A percentile compares a stretch with the other conserved stretches of the same genome.
These are phyloP conservation scores for Phocoena sinus DNA, from an alignment of 2,113 vertebrate genomes.

Conservation along the genomic window DNA sequence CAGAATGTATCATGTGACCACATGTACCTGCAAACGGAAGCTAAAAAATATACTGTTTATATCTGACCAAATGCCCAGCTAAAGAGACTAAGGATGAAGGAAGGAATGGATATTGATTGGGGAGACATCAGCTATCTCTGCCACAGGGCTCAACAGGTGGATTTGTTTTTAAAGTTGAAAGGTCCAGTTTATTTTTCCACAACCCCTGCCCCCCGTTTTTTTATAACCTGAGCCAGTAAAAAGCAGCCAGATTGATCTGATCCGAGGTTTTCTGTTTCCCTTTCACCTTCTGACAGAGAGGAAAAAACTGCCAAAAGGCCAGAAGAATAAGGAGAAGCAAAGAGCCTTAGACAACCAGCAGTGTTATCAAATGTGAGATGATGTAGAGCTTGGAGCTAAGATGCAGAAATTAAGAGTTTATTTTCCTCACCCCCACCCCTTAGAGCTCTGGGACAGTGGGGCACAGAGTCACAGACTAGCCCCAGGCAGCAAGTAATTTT, in stretches of 20 bases:
- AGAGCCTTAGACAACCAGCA: background rate
- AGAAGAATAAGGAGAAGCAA: background rate
- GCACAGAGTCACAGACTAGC: background rate
- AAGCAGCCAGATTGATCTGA: background rate
- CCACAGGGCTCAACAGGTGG: background rate
- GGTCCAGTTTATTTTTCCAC: background rate
- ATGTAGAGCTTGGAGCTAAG: background rate
- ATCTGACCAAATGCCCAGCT: background rate
- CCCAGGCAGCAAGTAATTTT: background rate
- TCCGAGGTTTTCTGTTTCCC: background rate
- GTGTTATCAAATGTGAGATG: background rate
- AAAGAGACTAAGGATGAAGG: background rate
- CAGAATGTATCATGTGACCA: background rate
- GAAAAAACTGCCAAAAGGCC: background rate
- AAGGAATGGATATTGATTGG: no score
- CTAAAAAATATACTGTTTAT: background rate
- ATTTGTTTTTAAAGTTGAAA: background rate
- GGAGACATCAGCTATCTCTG: background rate
- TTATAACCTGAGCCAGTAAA: background rate
- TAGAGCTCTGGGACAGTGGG: background rate
- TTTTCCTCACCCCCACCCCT: background rate
- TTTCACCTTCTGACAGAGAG: background rate
- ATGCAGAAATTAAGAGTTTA: background rate
- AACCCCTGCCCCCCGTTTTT: background rate
- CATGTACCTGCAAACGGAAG: background rate